phyloP scores from a whole-genome alignment of 2,888 invertebrate genomes.

The Tortrix viridana region DNA sequence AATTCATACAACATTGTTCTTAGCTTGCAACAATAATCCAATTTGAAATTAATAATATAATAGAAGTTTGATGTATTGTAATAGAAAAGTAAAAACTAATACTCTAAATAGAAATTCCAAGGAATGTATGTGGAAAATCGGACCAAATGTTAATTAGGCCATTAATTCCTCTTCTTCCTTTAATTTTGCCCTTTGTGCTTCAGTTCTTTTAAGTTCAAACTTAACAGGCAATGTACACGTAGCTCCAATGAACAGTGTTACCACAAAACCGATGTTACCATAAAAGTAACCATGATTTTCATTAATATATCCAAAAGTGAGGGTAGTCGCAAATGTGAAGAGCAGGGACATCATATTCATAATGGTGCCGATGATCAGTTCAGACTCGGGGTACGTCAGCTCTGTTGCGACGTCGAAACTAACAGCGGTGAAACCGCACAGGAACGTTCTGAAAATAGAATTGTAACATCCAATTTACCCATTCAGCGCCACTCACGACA shows the following conservation, averaged over 20 bases:
- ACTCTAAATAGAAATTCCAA: too few relatives aligned
- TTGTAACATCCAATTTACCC: background rate
- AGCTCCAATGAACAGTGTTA: slow-evolving; percentile 51
- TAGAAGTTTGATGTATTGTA: too few relatives aligned
- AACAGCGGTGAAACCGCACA: slow-evolving; percentile 89
- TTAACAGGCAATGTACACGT: slow-evolving; percentile 40
- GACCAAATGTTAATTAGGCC: too few relatives aligned
- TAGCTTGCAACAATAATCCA: too few relatives aligned
- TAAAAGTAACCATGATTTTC: slow-evolving; percentile 55
- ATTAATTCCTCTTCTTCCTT: slow-evolving; percentile 17
- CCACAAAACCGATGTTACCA: slow-evolving; percentile 56
- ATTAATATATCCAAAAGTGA: slow-evolving; percentile 55
- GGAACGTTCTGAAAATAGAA: slow-evolving; percentile 85
- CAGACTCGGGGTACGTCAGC: slow-evolving; percentile 89
- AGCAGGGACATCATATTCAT: slow-evolving; percentile 56
- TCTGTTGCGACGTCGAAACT: slow-evolving; percentile 91
- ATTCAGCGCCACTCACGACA: too few relatives aligned
- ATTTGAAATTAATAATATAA: too few relatives aligned
- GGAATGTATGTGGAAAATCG: too few relatives aligned
- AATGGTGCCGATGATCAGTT: slow-evolving; percentile 88
- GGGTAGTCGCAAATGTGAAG: slow-evolving; percentile 52
- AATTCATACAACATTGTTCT: too few relatives aligned
- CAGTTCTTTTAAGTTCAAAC: slow-evolving; percentile 40
- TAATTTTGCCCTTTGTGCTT: slow-evolving; percentile 36
- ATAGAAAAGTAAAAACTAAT: too few relatives aligned